Evolutionary conservation across 2,113 vertebrate species (phyloP).

Genomic region (Percina caprodes): DNA sequence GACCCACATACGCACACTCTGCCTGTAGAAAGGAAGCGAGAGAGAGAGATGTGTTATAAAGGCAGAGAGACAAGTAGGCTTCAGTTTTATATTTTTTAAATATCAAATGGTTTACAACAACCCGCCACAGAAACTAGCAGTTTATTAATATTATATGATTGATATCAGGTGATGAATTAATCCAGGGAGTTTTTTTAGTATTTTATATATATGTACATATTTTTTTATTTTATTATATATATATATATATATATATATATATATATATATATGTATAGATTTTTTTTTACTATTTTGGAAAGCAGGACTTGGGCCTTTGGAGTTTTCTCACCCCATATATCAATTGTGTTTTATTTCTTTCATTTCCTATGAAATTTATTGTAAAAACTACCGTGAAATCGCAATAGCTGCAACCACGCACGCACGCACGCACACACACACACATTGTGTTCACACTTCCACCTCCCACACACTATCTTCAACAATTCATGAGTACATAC

Average conservation of each 20-base stretch:
- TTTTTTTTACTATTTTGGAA: not conserved
- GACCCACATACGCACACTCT: constrained; percentile 83
- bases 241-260: no score
- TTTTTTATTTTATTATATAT: no score
- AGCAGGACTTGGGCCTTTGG: not conserved
- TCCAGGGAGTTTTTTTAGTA: not conserved
- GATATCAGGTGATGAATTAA: not conserved
- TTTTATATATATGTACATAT: no score
- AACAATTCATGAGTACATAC: not conserved
- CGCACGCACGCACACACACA: no score
- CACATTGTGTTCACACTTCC: no score
- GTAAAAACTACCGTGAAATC: no score
- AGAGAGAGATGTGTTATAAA: not conserved
- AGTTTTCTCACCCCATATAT: no score
- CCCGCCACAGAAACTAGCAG: not conserved
- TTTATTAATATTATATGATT: not conserved
- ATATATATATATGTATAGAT: no score
- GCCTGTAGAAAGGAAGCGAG: constrained; percentile 80
- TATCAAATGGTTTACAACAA: not conserved
- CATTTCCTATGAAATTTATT: no score
- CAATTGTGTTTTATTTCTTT: no score
- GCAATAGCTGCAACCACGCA: no score
- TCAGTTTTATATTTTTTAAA: no score
- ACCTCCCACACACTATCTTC: not conserved
- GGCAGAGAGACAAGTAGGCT: not conserved